These are phyloP conservation scores for Leiothrix lutea DNA, from an alignment of 2,113 vertebrate species.

Conservation along the genomic window DNA sequence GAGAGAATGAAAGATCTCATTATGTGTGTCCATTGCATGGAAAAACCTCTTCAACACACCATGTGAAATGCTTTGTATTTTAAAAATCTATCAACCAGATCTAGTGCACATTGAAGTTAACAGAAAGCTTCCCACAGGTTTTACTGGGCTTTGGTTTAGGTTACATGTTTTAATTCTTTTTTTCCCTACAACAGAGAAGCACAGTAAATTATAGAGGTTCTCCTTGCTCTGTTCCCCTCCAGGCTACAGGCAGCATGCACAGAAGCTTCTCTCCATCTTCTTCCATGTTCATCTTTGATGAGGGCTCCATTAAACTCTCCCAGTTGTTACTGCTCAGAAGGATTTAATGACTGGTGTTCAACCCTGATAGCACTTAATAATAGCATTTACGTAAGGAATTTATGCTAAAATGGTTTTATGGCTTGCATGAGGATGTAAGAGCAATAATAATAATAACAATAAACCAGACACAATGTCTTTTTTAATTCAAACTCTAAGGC, in stretches of 20 bases:
- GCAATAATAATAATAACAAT: neutral
- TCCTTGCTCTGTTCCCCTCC: slow-evolving; percentile 30
- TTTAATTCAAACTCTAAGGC: neutral
- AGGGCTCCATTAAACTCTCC: slow-evolving; percentile 22
- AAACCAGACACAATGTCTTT: neutral
- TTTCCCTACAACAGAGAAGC: slow-evolving; percentile 21
- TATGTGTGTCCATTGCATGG: neutral
- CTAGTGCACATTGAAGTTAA: slow-evolving; percentile 35
- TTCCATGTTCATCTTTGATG: slow-evolving; percentile 33
- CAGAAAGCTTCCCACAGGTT: slow-evolving; percentile 48
- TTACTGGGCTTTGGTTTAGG: slow-evolving; percentile 45
- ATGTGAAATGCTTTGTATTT: slow-evolving; percentile 32
- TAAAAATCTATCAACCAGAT: slow-evolving; percentile 39
- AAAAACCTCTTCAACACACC: slow-evolving; percentile 31
- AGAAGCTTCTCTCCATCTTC: slow-evolving; percentile 29
- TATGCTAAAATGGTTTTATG: neutral
- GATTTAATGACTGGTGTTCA: slow-evolving; percentile 29
- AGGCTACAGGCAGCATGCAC: slow-evolving; percentile 11
- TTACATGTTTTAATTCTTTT: slow-evolving; percentile 45
- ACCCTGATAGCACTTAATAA: slow-evolving; percentile 2
- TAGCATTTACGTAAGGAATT: neutral
- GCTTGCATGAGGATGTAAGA: neutral
- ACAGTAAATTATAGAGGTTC: slow-evolving; percentile 46
- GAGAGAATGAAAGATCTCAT: slow-evolving; percentile 15
- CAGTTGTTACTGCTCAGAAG: slow-evolving; percentile 21